Evolutionary conservation across 2,888 invertebrate genomes (phyloP).

Genomic region (Mesoligia furuncula): DNA sequence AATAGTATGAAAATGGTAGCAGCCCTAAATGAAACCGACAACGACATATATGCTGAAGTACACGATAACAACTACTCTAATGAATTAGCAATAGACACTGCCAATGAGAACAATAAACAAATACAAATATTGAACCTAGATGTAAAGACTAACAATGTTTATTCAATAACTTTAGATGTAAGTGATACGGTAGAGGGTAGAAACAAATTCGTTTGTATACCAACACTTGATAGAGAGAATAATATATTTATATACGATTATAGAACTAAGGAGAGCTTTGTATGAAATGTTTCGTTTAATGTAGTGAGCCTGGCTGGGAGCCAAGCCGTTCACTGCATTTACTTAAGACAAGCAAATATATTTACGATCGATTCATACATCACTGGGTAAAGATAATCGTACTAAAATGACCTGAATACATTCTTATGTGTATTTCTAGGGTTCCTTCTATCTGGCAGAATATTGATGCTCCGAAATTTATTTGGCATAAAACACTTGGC

Average conservation of each 20-base stretch:
- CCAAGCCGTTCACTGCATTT: conserved; percentile 79
- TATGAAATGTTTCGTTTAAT: conserved; percentile 70
- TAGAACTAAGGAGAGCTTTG: conserved; percentile 88
- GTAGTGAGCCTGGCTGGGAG: conserved; percentile 70
- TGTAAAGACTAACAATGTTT: conserved; percentile 87
- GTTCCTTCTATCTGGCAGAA: no score
- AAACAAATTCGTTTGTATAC: conserved; percentile 86
- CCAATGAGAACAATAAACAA: conserved; percentile 87
- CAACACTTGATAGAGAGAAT: conserved; percentile 82
- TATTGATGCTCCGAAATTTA: no score
- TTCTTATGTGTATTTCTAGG: conserved; percentile 26
- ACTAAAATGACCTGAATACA: conserved; percentile 34
- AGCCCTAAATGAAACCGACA: conserved; percentile 81
- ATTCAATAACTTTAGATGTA: conserved; percentile 88
- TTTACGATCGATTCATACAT: conserved; percentile 56
- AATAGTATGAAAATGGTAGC: conserved; percentile 88
- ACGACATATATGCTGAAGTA: conserved; percentile 75
- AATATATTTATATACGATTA: conserved; percentile 90
- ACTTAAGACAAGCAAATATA: conserved; percentile 59
- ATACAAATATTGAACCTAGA: conserved; percentile 89
- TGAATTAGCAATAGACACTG: conserved; percentile 71
- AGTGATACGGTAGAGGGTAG: conserved; percentile 79
- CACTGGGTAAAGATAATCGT: conserved; percentile 48
- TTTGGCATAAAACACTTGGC: no score
- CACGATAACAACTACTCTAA: conserved; percentile 73